A percentile compares a stretch with the other conserved stretches of the same genome.
Conservation (phyloP, 2,888 invertebrate genomes). For the Sesia bembeciformis region DNA sequence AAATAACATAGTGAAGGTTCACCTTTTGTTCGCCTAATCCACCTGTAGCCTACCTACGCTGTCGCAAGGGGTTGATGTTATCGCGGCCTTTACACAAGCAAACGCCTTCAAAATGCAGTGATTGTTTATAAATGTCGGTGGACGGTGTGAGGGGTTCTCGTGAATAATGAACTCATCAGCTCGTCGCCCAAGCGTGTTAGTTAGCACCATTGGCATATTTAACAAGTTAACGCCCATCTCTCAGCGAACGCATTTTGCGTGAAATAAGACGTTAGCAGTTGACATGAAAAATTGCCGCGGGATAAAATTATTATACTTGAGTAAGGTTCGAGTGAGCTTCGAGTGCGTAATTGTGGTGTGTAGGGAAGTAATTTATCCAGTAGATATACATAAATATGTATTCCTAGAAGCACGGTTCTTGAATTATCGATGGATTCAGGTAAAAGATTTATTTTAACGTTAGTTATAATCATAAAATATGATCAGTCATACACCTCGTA, state of each 20-base stretch:
- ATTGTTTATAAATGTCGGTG: constrained; percentile 39
- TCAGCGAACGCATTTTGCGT: constrained; percentile 9
- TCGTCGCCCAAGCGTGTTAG: constrained; percentile 26
- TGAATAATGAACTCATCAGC: constrained; percentile 50
- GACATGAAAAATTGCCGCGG: not conserved
- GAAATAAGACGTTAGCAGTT: constrained; percentile 14
- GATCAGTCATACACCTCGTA: too few relatives aligned
- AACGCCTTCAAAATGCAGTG: constrained; percentile 13
- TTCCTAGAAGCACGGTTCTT: too few relatives aligned
- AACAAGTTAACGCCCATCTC: constrained; percentile 19
- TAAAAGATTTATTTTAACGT: too few relatives aligned
- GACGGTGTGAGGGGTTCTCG: constrained; percentile 17
- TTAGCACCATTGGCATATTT: constrained; percentile 35
- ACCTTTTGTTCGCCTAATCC: too few relatives aligned
- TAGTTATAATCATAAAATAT: too few relatives aligned
- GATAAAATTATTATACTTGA: too few relatives aligned
- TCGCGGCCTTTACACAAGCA: constrained; percentile 17
- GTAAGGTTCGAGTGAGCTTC: too few relatives aligned
- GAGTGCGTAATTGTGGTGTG: too few relatives aligned
- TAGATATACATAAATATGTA: too few relatives aligned
- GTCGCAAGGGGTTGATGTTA: not conserved
- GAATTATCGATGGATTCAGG: too few relatives aligned
- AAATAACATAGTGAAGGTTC: too few relatives aligned
- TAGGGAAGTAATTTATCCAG: too few relatives aligned
- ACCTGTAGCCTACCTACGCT: not conserved